Evolutionary conservation across 1,140 invertebrate species (phyloP).

Genomic region (Drosophila ambigua): DNA sequence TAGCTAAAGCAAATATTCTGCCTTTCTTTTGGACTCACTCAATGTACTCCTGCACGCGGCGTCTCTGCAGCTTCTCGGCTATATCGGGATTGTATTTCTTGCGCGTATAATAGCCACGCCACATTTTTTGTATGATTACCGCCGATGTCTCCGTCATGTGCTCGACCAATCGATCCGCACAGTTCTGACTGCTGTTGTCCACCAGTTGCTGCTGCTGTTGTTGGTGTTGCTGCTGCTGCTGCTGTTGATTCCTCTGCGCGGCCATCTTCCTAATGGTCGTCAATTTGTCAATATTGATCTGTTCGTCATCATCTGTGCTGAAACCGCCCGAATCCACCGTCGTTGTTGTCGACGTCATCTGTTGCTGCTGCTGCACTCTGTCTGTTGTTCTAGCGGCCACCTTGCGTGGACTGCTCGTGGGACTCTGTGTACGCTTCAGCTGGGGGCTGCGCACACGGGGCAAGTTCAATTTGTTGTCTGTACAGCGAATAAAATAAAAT

Average conservation of each 20-base stretch:
- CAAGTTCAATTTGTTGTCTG: constrained; percentile 81
- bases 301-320: constrained; percentile 80
- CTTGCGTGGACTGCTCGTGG: constrained; percentile 73
- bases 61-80: constrained; percentile 91
- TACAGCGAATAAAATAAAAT: constrained; percentile 7
- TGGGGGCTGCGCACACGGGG: constrained; percentile 77
- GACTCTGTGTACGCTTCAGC: constrained; percentile 67
- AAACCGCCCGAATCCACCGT: constrained; percentile 54
- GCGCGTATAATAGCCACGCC: constrained; percentile 93
- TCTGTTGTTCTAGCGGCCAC: constrained; percentile 16
- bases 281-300: constrained; percentile 84
- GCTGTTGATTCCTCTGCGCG: constrained; percentile 72
- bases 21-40: constrained; percentile 86
- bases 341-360: constrained; percentile 7
- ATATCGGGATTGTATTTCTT: constrained; percentile 89
- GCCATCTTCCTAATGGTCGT: constrained; percentile 83
- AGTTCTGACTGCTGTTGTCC: constrained; percentile 54
- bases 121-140: constrained; percentile 93
- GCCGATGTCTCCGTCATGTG: constrained; percentile 86
- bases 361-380: constrained; percentile 23
- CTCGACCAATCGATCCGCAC: constrained; percentile 62
- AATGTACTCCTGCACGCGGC: constrained; percentile 93
- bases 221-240: constrained; percentile 54
- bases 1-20: neutral
- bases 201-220: constrained; percentile 58